A percentile compares a stretch with the other conserved stretches of the same genome.
phyloP scores from a whole-genome alignment of 2,797 vertebrate genomes.

The Cryptoprocta ferox region DNA sequence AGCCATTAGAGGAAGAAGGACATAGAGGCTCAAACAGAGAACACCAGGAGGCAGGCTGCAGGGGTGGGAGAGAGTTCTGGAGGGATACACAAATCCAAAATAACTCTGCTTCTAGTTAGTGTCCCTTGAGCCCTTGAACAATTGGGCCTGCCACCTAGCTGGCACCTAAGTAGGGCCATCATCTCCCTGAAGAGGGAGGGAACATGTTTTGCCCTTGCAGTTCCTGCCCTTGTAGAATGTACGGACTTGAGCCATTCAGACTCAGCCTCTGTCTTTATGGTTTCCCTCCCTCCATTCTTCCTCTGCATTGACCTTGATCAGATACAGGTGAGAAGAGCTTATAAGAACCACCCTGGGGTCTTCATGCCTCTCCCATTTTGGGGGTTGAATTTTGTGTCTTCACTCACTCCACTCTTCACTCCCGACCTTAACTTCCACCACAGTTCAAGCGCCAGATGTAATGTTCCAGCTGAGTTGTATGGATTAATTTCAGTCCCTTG shows the following conservation, averaged over 20 bases:
- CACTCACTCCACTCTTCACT: background rate
- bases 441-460: background rate
- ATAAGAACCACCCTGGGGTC: background rate
- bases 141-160: background rate
- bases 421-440: background rate
- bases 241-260: background rate
- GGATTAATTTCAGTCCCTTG: slow-evolving; percentile 71
- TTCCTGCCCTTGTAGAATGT: background rate
- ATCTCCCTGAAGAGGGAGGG: background rate
- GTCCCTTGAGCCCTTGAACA: background rate
- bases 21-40: background rate
- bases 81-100: background rate
- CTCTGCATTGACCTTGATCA: background rate
- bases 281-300: background rate
- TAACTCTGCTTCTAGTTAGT: background rate
- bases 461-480: background rate
- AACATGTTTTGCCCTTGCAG: rapidly evolving
- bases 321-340: background rate
- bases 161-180: background rate
- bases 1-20: background rate
- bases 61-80: background rate
- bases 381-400: background rate
- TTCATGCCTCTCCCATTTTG: background rate
- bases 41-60: too few species aligned
- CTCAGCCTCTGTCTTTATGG: background rate